These are phyloP conservation scores for Solenopsis fugax DNA, from an alignment of 1,140 invertebrate genomes.

Conservation along the genomic window DNA sequence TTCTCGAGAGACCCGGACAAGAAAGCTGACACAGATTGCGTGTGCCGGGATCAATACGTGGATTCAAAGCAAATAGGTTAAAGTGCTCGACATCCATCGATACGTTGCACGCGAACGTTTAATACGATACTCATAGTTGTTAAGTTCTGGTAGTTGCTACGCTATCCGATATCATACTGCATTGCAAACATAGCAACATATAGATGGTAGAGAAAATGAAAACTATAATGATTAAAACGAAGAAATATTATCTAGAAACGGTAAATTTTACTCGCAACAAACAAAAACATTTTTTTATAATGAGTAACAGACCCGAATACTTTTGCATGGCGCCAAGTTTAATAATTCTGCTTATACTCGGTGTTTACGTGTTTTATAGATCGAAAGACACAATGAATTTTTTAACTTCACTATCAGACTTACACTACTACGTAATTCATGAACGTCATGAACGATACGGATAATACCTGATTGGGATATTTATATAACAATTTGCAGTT, in stretches of 20 bases:
- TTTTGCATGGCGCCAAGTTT: background rate
- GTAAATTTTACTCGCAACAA: background rate
- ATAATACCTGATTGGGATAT: conserved; percentile 10
- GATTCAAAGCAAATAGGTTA: conserved; percentile 65
- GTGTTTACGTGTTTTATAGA: background rate
- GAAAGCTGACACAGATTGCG: conserved; percentile 59
- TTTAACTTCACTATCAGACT: conserved; percentile 7
- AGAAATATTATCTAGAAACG: background rate
- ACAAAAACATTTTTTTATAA: background rate
- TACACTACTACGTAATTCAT: conserved; percentile 34
- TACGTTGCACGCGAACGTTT: conserved; percentile 25
- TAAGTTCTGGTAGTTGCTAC: conserved; percentile 13
- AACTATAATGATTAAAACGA: background rate
- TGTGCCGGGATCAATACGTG: conserved; percentile 50
- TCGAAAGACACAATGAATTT: background rate
- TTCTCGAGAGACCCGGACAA: conserved; percentile 32
- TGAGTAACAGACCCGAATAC: background rate
- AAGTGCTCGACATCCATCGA: conserved; percentile 60
- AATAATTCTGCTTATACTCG: background rate
- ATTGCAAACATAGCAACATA: too few relatives aligned
- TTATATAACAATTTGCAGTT: conserved; percentile 8
- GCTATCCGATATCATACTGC: background rate
- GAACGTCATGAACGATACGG: background rate
- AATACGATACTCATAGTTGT: conserved; percentile 21
- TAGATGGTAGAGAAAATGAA: background rate